phyloP scores from a whole-genome alignment of 2,113 vertebrate genomes.

The Oryzias curvinotus region DNA sequence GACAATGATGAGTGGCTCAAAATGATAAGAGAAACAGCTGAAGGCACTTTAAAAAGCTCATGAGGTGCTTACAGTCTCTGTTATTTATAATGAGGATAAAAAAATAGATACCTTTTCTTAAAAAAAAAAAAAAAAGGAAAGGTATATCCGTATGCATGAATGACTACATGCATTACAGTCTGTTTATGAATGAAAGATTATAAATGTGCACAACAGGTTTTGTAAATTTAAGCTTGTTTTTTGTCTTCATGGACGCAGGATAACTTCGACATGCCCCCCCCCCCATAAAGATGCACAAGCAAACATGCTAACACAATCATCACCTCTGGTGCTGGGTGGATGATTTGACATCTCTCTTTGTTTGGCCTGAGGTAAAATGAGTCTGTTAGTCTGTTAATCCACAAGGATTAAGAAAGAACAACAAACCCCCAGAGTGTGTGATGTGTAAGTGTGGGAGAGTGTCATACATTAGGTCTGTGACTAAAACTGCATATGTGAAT shows the following conservation, averaged over 20 bases:
- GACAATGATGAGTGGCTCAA: too few relatives aligned
- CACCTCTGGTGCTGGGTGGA: slow-evolving; percentile 64
- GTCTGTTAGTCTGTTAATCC: slow-evolving; percentile 77
- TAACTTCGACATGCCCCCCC: slow-evolving; percentile 1
- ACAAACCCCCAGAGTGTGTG: slow-evolving; percentile 66
- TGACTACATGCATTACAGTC: too few relatives aligned
- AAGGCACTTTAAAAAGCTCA: too few relatives aligned
- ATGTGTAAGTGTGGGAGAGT: slow-evolving; percentile 35
- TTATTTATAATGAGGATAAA: too few relatives aligned
- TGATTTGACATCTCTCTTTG: slow-evolving; percentile 76
- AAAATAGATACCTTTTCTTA: too few relatives aligned
- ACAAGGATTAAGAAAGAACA: slow-evolving; percentile 72
- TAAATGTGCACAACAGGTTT: slow-evolving; percentile 30
- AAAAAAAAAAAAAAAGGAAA: too few relatives aligned
- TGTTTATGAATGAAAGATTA: background rate
- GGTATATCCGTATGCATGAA: too few relatives aligned
- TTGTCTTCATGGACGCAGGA: slow-evolving; percentile 6
- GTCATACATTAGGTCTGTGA: slow-evolving; percentile 11
- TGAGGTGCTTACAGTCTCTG: too few relatives aligned
- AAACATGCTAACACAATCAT: slow-evolving; percentile 65
- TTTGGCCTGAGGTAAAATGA: slow-evolving; percentile 76
- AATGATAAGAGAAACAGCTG: too few relatives aligned
- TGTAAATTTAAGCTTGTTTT: slow-evolving; percentile 7
- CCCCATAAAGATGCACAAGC: slow-evolving; percentile 20
- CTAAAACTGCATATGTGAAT: slow-evolving; percentile 21